phyloP scores from a whole-genome alignment of 2,797 vertebrate species.

The Gymnothorax reevesii region DNA sequence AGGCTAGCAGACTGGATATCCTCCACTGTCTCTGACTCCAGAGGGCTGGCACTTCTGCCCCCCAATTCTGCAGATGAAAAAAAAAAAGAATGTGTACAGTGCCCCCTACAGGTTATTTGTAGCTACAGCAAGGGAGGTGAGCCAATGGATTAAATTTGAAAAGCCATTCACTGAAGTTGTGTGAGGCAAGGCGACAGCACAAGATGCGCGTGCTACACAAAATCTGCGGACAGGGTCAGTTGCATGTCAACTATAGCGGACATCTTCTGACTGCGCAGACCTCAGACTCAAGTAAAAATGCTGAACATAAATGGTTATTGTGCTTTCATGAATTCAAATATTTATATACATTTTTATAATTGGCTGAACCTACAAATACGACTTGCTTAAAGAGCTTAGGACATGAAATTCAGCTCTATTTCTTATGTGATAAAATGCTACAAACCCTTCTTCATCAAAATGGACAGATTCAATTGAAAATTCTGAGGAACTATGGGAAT shows the following conservation, averaged over 20 bases:
- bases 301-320: background rate
- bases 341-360: background rate
- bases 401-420: too few relatives aligned
- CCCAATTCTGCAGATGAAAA: slow-evolving; percentile 59
- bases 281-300: background rate
- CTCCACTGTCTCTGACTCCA: background rate
- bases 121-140: slow-evolving; percentile 7
- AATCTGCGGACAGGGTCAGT: background rate
- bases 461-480: too few relatives aligned
- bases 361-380: background rate
- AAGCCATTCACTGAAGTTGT: slow-evolving; percentile 1
- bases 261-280: background rate
- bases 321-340: background rate
- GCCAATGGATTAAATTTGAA: slow-evolving; percentile 11
- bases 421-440: too few relatives aligned
- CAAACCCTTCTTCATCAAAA: too few relatives aligned
- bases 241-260: background rate
- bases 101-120: slow-evolving; percentile 50
- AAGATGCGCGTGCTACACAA: background rate
- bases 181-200: background rate
- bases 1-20: slow-evolving; percentile 46
- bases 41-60: slow-evolving; percentile 8
- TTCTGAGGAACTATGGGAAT: too few relatives aligned
- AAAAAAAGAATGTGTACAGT: slow-evolving; percentile 61
- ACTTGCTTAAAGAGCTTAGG: background rate